phyloP scores from a whole-genome alignment of 2,797 vertebrate genomes.

The Gouania willdenowi region DNA sequence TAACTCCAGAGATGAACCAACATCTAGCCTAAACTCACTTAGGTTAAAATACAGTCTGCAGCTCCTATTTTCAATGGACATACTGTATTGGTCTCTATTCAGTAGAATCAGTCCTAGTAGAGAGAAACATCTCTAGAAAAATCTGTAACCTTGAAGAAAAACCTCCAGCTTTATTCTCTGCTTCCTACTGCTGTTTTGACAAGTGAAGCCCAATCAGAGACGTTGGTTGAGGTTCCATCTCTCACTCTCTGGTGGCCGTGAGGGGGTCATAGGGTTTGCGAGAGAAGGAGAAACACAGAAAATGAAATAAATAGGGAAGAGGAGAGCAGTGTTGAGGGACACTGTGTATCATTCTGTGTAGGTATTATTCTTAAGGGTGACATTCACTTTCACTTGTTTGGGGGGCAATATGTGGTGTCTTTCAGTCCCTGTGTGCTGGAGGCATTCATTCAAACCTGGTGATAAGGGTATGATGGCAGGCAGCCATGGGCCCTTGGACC shows the following conservation, averaged over 20 bases:
- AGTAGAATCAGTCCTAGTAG: slow-evolving; percentile 43
- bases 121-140: slow-evolving; percentile 38
- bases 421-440: slow-evolving; percentile 12
- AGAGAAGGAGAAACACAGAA: slow-evolving; percentile 15
- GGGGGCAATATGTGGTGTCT: slow-evolving; percentile 25
- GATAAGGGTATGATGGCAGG: slow-evolving; percentile 42
- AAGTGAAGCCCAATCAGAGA: slow-evolving; percentile 59
- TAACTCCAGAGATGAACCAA: too few species aligned
- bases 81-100: slow-evolving; percentile 35
- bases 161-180: slow-evolving; percentile 43
- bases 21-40: too few species aligned
- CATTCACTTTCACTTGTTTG: slow-evolving; percentile 41
- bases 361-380: slow-evolving; percentile 33
- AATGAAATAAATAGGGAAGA: slow-evolving; percentile 7
- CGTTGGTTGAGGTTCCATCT: slow-evolving; percentile 51
- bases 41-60: too few species aligned
- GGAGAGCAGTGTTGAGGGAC: neutral
- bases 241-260: slow-evolving; percentile 45
- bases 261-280: slow-evolving; percentile 34
- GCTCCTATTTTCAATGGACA: too few species aligned
- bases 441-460: slow-evolving; percentile 31
- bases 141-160: slow-evolving; percentile 61
- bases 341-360: slow-evolving; percentile 24
- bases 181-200: slow-evolving; percentile 58
- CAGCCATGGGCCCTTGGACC: slow-evolving; percentile 23